These are phyloP conservation scores for Upupa epops DNA, from an alignment of 2,113 vertebrate species.

Conservation along the genomic window DNA sequence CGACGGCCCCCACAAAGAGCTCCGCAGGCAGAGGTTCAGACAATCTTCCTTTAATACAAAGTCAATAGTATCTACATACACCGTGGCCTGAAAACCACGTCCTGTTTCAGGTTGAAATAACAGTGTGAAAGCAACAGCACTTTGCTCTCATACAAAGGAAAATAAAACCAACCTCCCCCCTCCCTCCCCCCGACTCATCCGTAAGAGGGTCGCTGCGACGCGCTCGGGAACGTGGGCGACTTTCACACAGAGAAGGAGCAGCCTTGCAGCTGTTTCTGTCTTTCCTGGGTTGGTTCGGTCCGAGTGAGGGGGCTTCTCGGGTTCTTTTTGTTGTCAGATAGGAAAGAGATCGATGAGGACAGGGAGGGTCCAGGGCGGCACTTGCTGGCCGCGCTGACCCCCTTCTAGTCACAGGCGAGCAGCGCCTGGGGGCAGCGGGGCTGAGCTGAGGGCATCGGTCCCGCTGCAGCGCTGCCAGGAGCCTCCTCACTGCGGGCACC, in stretches of 20 bases:
- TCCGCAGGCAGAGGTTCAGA: slow-evolving; percentile 74
- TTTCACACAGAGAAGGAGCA: slow-evolving; percentile 64
- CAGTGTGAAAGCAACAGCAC: slow-evolving; percentile 89
- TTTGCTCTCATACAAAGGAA: slow-evolving; percentile 84
- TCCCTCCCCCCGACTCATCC: slow-evolving; percentile 1
- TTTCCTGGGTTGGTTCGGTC: neutral
- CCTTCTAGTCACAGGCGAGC: slow-evolving; percentile 16
- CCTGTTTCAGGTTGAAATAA: slow-evolving; percentile 89
- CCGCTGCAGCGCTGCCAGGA: no score
- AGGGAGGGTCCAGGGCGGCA: neutral
- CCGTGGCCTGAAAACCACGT: slow-evolving; percentile 91
- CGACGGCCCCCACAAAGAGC: neutral
- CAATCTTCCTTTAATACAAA: slow-evolving; percentile 99
- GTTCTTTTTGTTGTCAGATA: neutral
- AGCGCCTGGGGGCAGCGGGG: neutral
- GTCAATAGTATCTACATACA: slow-evolving; percentile 99
- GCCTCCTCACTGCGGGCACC: no score
- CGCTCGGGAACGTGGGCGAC: slow-evolving; percentile 63
- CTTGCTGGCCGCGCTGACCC: neutral
- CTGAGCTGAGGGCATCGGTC: neutral
- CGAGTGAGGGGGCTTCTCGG: neutral
- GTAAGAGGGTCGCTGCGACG: slow-evolving; percentile 46
- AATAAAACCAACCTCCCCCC: neutral
- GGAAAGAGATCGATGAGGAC: neutral
- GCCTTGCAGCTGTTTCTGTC: neutral